A percentile compares a stretch with the other conserved stretches of the same genome.
These are phyloP conservation scores for Lamellibrachia columna DNA, from an alignment of 2,888 invertebrate species.

Conservation along the genomic window DNA sequence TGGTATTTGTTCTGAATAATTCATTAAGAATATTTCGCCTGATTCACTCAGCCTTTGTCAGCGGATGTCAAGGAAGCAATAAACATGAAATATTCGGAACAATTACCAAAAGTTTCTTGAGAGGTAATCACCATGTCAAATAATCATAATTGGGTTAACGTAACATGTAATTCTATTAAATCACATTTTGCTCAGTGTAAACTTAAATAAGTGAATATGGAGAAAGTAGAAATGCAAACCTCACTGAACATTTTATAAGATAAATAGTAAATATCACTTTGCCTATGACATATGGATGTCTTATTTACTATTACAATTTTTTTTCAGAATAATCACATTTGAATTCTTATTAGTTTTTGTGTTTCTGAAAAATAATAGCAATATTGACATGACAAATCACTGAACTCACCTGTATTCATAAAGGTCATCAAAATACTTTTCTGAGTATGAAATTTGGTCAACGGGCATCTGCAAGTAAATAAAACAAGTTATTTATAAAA, in stretches of 20 bases:
- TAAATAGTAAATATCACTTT: not conserved
- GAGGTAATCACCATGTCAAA: no score
- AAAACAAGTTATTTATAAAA: not conserved
- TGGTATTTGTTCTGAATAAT: no score
- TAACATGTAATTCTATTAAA: no score
- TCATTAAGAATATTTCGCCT: no score
- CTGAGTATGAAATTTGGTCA: slow-evolving; percentile 41
- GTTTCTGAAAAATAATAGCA: not conserved
- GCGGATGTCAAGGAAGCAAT: no score
- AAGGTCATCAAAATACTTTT: slow-evolving; percentile 39
- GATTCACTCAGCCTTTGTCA: no score
- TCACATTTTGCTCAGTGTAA: no score
- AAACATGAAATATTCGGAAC: no score
- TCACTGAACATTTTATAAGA: not conserved
- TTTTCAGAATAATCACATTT: not conserved
- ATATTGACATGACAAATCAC: not conserved
- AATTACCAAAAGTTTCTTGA: no score
- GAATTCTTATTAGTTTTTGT: no score
- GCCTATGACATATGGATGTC: not conserved
- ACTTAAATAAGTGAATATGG: not conserved
- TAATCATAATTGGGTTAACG: no score
- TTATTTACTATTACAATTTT: not conserved
- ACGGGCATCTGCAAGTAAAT: slow-evolving; percentile 36
- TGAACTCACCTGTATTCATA: slow-evolving; percentile 39
- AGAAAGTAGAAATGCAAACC: not conserved